Evolutionary conservation across 2,797 vertebrate species (phyloP).

Genomic region (Peromyscus nudipes): DNA sequence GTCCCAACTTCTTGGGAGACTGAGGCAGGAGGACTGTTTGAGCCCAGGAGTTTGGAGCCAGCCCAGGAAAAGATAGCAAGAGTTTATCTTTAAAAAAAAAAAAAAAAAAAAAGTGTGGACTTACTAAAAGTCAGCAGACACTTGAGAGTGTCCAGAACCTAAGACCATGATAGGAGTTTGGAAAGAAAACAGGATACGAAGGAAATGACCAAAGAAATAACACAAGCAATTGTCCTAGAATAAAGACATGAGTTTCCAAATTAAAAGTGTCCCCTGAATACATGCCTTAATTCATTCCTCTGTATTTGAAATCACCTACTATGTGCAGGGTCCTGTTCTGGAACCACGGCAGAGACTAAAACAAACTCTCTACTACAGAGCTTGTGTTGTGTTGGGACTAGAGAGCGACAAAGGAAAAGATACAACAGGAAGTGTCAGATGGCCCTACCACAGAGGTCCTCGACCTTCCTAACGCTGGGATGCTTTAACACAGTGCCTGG

Average conservation of each 20-base stretch:
- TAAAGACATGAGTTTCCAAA: slow-evolving; percentile 35
- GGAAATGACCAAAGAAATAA: neutral
- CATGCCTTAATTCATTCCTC: neutral
- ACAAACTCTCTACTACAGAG: neutral
- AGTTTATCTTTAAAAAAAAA: neutral
- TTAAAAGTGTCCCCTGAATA: neutral
- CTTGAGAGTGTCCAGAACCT: neutral
- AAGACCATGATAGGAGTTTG: neutral
- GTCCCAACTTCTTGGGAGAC: neutral
- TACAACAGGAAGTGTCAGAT: neutral
- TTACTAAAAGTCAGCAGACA: neutral
- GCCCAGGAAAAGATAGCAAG: neutral
- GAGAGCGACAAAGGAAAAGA: neutral
- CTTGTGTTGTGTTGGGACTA: neutral
- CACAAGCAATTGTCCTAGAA: neutral
- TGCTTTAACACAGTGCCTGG: neutral
- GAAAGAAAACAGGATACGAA: neutral
- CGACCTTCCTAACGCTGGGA: neutral
- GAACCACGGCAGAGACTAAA: neutral
- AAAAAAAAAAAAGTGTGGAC: neutral
- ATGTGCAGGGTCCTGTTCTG: neutral
- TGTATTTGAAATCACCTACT: neutral
- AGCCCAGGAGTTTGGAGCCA: neutral
- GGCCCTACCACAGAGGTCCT: neutral
- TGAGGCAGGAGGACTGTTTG: neutral